Conservation (phyloP, 2,113 vertebrate genomes). For the Pterocles orientalis region DNA sequence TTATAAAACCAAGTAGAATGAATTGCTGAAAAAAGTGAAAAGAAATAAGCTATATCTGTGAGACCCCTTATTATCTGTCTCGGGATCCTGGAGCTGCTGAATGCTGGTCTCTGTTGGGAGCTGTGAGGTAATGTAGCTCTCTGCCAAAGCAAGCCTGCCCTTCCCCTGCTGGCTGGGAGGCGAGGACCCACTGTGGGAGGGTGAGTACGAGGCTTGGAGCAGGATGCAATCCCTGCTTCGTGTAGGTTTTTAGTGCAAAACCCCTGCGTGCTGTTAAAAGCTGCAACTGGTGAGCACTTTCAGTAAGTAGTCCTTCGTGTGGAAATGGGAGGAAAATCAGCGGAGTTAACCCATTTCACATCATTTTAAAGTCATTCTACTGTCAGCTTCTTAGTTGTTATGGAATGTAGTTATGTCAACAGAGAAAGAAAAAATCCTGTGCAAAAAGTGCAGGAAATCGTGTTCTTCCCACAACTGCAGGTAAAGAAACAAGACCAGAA, state of each 20-base stretch:
- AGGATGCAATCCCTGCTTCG: background rate
- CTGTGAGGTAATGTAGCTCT: background rate
- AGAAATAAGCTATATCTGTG: background rate
- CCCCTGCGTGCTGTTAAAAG: background rate
- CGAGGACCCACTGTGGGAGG: background rate
- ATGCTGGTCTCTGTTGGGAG: background rate
- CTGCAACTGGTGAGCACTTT: background rate
- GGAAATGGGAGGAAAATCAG: background rate
- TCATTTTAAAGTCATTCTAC: background rate
- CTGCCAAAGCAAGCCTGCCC: background rate
- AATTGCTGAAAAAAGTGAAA: background rate
- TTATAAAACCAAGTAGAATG: background rate
- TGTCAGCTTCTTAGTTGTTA: background rate
- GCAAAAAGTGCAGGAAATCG: background rate
- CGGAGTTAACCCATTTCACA: fast-evolving
- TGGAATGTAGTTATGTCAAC: background rate
- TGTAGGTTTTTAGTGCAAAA: background rate
- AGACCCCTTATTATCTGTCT: background rate
- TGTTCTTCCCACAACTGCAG: background rate
- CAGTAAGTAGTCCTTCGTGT: background rate
- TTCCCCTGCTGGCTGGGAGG: background rate
- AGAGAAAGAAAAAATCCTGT: background rate
- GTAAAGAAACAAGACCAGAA: background rate
- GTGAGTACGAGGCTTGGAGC: background rate
- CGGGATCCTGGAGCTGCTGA: background rate